Evolutionary conservation across 2,888 invertebrate genomes (phyloP), one percentile per base, ranked within the genome.

Genomic region (Helicoverpa assulta): DNA sequence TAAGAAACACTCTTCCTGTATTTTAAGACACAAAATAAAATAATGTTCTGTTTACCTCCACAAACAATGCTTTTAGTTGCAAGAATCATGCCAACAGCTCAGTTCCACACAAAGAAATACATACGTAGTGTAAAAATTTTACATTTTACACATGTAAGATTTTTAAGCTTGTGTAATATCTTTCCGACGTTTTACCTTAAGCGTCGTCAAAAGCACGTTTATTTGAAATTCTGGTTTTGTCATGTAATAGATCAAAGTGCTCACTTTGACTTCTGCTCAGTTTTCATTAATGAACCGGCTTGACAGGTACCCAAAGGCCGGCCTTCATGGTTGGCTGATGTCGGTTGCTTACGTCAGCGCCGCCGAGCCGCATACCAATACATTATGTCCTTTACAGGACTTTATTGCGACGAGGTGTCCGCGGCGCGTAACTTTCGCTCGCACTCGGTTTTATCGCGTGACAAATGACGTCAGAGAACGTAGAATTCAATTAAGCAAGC

Each of bases 201-300:
- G 43, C 8, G 53, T 64, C 63, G 69, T 74, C 59, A 60, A 63
- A 74, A 69, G 43, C 57, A 69, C 51, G 43, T 74, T 74, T 74
- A 26, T 64, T 69, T 56, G 57, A 57, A 52, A 40, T 58, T 43
- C 52, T 58, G 26, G 43, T 52, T 65, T 26, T 26, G 52, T 57
- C 33, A 14, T 50, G n/a, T 52, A 21, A 51, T 29, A 58, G 58
- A 52, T 65, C 40, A 60, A 72, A 72, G 59, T 60, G n/a, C 21
- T 59, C 10, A 67, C 66, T 12, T 54, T 65, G 53, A 29, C 26
- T 26, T 6, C 18, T 43, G 47, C 14, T 50, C 50, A 50, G 14
- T 70, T 69, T 61, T 29, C 54, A 50, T 61, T 50, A 54, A 29
- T 37, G 54, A 19, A 26, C 40, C 40, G 40, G 21, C 54, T 47